These are phyloP conservation scores for Lasioglossum marginatum DNA, from an alignment of 2,888 invertebrate species.

Conservation along the genomic window DNA sequence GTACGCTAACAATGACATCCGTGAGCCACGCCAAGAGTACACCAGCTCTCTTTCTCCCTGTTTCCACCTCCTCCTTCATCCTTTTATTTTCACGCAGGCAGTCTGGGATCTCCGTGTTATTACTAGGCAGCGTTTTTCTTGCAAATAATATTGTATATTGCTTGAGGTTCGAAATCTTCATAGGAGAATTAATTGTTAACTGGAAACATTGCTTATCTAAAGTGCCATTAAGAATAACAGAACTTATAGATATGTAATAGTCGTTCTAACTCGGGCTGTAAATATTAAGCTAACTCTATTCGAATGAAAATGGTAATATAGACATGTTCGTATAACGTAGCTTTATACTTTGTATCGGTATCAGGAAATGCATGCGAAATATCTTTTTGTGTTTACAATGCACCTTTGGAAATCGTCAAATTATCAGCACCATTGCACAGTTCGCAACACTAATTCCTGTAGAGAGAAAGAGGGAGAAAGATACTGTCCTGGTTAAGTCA, in stretches of 20 bases:
- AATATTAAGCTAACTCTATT: not conserved
- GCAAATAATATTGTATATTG: not conserved
- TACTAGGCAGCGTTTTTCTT: not conserved
- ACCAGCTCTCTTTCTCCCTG: constrained; percentile 58
- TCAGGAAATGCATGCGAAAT: constrained; percentile 2
- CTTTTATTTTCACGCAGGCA: constrained; percentile 15
- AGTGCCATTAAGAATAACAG: not conserved
- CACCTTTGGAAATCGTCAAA: constrained; percentile 1
- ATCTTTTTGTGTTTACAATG: not conserved
- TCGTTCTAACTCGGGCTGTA: not conserved
- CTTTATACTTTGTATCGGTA: not conserved
- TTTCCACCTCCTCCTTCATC: constrained; percentile 36
- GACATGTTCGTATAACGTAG: not conserved
- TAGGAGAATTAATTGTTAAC: constrained; percentile 11
- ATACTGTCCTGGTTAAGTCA: constrained; percentile 53
- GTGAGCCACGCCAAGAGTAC: constrained; percentile 22
- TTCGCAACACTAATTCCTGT: constrained; percentile 17
- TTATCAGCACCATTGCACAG: constrained; percentile 37
- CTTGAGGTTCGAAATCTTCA: not conserved
- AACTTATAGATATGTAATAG: not conserved
- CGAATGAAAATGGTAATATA: not conserved
- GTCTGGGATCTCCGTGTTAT: not conserved
- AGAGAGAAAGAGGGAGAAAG: constrained; percentile 62
- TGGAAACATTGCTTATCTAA: not conserved
- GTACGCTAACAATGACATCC: constrained; percentile 56